phyloP scores from a whole-genome alignment of 2,797 vertebrate genomes.

The Platyrinchus mystaceus region DNA sequence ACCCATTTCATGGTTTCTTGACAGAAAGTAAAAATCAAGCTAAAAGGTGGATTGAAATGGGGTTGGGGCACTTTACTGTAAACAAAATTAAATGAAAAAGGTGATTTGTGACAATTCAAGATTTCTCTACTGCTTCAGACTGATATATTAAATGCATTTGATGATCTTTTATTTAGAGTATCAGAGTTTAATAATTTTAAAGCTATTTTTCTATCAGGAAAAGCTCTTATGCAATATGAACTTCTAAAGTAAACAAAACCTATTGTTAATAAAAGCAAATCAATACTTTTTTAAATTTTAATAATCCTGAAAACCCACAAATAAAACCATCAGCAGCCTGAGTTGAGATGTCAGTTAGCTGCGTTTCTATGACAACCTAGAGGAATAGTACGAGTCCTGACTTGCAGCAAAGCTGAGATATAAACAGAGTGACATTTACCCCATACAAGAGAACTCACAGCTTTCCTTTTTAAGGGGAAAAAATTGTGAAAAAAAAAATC shows the following conservation, averaged over 20 bases:
- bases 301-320: conserved; percentile 82
- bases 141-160: conserved; percentile 49
- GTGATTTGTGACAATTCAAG: conserved; percentile 63
- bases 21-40: conserved; percentile 74
- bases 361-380: conserved; percentile 82
- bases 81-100: conserved; percentile 72
- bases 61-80: conserved; percentile 20
- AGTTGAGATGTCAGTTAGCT: conserved; percentile 80
- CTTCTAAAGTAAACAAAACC: conserved; percentile 72
- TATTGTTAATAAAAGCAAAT: conserved; percentile 80
- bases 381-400: conserved; percentile 75
- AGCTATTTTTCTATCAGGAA: conserved; percentile 33
- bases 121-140: conserved; percentile 53
- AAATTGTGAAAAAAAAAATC: conserved; percentile 18
- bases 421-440: conserved; percentile 81
- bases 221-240: conserved; percentile 62
- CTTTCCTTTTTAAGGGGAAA: conserved; percentile 29
- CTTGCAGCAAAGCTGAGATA: conserved; percentile 76
- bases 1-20: conserved; percentile 71
- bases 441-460: conserved; percentile 70
- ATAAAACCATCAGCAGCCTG: conserved; percentile 78
- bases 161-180: neutral
- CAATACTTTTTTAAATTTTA: conserved; percentile 86
- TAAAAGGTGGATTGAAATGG: conserved; percentile 68
- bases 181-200: conserved; percentile 23